Evolutionary conservation across 2,888 invertebrate species (phyloP).

Genomic region (Silvanus unidentatus): DNA sequence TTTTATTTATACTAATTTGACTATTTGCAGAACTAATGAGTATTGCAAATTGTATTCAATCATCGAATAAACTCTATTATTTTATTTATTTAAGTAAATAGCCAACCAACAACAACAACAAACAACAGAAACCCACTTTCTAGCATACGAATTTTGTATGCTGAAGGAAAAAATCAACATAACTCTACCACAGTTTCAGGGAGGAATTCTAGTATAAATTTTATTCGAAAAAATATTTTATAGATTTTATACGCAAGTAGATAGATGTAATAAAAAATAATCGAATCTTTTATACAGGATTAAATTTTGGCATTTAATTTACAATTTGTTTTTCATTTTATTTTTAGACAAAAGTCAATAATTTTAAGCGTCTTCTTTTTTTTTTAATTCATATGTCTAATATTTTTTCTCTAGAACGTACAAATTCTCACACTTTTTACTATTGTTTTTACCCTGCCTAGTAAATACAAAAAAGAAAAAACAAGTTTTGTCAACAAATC

Average conservation of each 20-base stretch:
- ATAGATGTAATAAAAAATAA: background rate
- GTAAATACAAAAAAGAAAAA: constrained; percentile 10
- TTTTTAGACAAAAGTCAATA: constrained; percentile 15
- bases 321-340: background rate
- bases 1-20: background rate
- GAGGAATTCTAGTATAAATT: background rate
- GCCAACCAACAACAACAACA: constrained; percentile 10
- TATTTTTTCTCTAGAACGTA: constrained; percentile 22
- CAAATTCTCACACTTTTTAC: constrained; percentile 15
- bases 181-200: no score
- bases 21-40: constrained; percentile 12
- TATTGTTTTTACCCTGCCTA: constrained; percentile 30
- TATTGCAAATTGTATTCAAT: constrained; percentile 16
- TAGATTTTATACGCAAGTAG: no score
- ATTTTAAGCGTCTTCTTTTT: constrained; percentile 16
- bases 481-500: constrained; percentile 16
- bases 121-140: background rate
- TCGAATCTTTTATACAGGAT: background rate
- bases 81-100: constrained; percentile 18
- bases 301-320: no score
- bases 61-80: no score
- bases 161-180: background rate
- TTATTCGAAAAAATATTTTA: no score
- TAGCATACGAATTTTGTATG: constrained; percentile 1
- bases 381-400: constrained; percentile 12